These are phyloP conservation scores for Hiodon tergisus DNA, from an alignment of 2,113 vertebrate genomes.

Conservation along the genomic window DNA sequence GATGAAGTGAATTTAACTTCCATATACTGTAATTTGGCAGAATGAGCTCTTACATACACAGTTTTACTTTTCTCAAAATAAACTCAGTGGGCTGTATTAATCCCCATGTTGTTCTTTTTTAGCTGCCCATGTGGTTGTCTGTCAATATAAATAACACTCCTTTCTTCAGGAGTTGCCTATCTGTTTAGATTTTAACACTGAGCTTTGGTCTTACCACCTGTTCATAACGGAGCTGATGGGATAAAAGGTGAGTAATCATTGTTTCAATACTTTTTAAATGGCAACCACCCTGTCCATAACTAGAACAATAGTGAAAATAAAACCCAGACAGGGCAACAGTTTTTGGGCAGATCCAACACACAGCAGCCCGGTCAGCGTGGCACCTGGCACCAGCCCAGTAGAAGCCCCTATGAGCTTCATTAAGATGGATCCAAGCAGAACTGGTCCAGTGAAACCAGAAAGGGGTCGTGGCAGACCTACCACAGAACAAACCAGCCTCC, in stretches of 20 bases:
- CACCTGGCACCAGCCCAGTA: constrained; percentile 17
- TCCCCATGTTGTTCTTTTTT: neutral
- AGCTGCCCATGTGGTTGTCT: neutral
- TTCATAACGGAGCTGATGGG: neutral
- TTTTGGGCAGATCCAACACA: neutral
- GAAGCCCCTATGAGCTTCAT: constrained; percentile 21
- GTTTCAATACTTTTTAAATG: neutral
- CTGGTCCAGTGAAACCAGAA: constrained; percentile 15
- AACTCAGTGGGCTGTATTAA: neutral
- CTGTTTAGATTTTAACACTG: neutral
- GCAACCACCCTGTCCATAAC: too few species aligned
- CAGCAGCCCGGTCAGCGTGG: constrained; percentile 14
- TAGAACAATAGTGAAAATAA: neutral
- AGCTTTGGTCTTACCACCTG: neutral
- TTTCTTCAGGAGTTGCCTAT: neutral
- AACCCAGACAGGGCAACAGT: neutral
- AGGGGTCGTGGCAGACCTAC: constrained; percentile 68
- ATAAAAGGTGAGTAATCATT: neutral
- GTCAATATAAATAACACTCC: neutral
- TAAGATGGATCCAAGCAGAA: constrained; percentile 40
- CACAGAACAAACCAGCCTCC: constrained; percentile 60
- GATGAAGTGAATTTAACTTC: too few species aligned
- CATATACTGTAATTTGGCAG: too few species aligned
- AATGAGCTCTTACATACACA: too few species aligned
- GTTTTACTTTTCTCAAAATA: too few species aligned